Evolutionary conservation across 1,140 invertebrate genomes (phyloP), one percentile per base, ranked within the genome.

Genomic region (Lepidurus arcticus): DNA sequence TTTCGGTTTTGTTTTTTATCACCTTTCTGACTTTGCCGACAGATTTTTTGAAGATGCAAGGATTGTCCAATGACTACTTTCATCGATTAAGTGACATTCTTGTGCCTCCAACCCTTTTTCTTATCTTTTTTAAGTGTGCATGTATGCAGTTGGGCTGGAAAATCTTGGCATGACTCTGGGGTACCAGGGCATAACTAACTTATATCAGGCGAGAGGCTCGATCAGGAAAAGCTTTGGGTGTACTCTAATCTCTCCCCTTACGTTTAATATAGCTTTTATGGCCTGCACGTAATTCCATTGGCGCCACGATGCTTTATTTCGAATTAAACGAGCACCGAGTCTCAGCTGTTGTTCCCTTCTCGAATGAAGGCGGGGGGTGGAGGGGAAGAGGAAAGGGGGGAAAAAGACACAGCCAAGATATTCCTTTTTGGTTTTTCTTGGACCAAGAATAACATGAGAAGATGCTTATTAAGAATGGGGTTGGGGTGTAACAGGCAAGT

Each of bases 301-400:
- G 53, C 53, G 53, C 21, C 53, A 65, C 53, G 53, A 65, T 21
- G 53, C 53, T 21, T 34, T 21, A 65, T 13, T 65, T 65, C 8
- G 53, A 65, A 65, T 65, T 65, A 65, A 65, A 21, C 53, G 34
- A 65, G 16, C 53, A 65, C 53, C 53, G 21, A 13, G 53, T 65
- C 53, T 65, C 53, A 65, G 53, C 53, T 65, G 53, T 65, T 65
- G 53, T 65, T 65, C 53, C 53, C 53, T 65, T 65, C 53, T 21
- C 53, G 53, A 8, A 7, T 21, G 4, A n/a, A 65, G n/a, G 53
- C 16, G 21, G 53, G 16, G 53, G 21, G 53, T 65, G 16, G 21
- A 65, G 53, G 21, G 7, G 21, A 65, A 65, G 16, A 7, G 0
- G 13, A 7, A 65, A 65, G 21, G 53, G 53, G 53, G 9, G 9